Percentiles rank a stretch among this genome's conserved stretches.
Evolutionary conservation across 2,797 vertebrate species (phyloP).

Genomic region (Botia almorhae): DNA sequence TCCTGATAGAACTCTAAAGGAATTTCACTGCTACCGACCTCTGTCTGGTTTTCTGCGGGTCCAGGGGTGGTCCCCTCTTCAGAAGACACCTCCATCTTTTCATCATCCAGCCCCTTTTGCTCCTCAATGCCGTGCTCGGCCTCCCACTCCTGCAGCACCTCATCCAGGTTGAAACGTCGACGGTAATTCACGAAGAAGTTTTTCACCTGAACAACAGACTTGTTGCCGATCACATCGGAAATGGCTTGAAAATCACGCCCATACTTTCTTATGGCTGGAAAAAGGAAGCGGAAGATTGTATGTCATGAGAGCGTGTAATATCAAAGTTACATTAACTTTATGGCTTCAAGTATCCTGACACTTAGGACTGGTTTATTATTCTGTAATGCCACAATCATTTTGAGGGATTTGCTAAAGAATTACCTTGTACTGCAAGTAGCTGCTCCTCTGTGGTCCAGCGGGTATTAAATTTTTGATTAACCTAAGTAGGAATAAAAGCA

Average conservation of each 20-base stretch:
- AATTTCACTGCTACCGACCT: slow-evolving; percentile 60
- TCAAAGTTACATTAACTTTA: not conserved
- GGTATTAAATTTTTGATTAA: slow-evolving; percentile 97
- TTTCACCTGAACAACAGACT: slow-evolving; percentile 98
- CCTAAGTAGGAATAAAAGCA: slow-evolving; percentile 71
- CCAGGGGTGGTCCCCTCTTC: slow-evolving; percentile 76
- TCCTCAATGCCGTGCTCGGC: slow-evolving; percentile 91
- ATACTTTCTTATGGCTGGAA: slow-evolving; percentile 94
- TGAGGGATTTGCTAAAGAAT: slow-evolving; percentile 34
- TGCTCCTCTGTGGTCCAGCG: slow-evolving; percentile 99
- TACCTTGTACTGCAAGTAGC: slow-evolving; percentile 98
- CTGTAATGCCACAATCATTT: not conserved
- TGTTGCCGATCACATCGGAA: slow-evolving; percentile 99
- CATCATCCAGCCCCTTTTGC: slow-evolving; percentile 78
- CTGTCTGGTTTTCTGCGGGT: slow-evolving; percentile 85
- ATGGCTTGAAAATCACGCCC: slow-evolving; percentile 99
- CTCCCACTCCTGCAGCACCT: slow-evolving; percentile 99
- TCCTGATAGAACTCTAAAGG: not conserved
- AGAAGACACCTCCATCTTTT: slow-evolving; percentile 85
- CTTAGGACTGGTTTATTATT: not conserved
- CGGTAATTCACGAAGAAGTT: slow-evolving; percentile 99
- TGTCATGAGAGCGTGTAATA: not conserved
- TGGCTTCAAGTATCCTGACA: not conserved
- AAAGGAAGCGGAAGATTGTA: not conserved
- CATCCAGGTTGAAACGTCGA: slow-evolving; percentile 98